Conservation (phyloP, 2,797 vertebrate genomes). For the Poeciliopsis paucimaculata region DNA sequence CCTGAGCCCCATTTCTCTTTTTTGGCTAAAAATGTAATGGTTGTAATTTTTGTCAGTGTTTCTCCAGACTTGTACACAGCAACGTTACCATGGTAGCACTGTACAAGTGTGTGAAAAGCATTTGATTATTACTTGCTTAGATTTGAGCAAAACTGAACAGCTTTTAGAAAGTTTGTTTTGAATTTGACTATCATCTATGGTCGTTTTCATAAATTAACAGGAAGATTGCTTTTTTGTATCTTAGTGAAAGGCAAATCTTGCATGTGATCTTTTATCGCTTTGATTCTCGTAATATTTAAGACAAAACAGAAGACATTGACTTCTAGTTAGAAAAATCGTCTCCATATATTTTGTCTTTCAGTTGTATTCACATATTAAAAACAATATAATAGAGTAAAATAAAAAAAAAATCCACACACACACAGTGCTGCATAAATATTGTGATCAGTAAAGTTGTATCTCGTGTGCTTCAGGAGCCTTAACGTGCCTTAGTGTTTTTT, state of each 20-base stretch:
- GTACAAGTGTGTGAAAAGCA: background rate
- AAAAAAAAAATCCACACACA: constrained; percentile 18
- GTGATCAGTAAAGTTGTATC: constrained; percentile 61
- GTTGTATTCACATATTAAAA: constrained; percentile 36
- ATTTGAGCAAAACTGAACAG: background rate
- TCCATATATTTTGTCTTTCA: constrained; percentile 42
- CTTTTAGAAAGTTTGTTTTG: background rate
- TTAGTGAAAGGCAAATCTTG: background rate
- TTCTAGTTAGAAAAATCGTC: constrained; percentile 4
- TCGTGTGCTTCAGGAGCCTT: constrained; percentile 61
- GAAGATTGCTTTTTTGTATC: background rate
- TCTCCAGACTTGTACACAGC: background rate
- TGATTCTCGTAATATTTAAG: background rate
- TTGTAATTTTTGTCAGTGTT: background rate
- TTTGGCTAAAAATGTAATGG: background rate
- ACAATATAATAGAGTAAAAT: constrained; percentile 18
- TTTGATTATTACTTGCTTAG: background rate
- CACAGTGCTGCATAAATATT: constrained; percentile 59
- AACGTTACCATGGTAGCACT: background rate
- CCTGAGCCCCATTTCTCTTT: background rate
- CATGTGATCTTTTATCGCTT: background rate
- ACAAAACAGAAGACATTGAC: background rate
- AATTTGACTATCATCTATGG: background rate
- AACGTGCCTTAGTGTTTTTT: constrained; percentile 59
- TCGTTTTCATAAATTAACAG: background rate